These are phyloP conservation scores for Palythoa grandiflora DNA, from an alignment of 92 coral and sea anemone species.

Conservation along the genomic window DNA sequence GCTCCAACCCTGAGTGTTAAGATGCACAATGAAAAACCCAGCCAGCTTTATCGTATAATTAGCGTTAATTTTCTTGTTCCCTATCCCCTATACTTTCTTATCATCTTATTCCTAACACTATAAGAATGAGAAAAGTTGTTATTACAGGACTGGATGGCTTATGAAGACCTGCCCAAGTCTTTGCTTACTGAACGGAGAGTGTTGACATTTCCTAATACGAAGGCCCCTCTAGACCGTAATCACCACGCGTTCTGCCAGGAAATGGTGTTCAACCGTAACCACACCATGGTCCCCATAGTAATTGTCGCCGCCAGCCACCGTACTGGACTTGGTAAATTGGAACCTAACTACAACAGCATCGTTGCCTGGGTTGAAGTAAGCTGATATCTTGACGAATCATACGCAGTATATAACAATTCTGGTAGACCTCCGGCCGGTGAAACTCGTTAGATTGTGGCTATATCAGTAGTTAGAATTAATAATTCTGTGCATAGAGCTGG, in stretches of 20 bases:
- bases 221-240: conserved; percentile 38
- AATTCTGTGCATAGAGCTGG: too few species aligned
- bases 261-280: conserved; percentile 49
- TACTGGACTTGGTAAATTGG: conserved; percentile 53
- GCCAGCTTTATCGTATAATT: too few species aligned
- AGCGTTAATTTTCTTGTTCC: too few species aligned
- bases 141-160: conserved; percentile 73
- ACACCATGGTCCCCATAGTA: conserved; percentile 71
- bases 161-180: conserved; percentile 47
- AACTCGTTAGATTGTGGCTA: too few species aligned
- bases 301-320: conserved; percentile 75
- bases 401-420: not conserved
- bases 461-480: too few species aligned
- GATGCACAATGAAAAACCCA: too few species aligned
- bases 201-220: conserved; percentile 57
- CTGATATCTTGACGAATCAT: not conserved
- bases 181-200: conserved; percentile 44
- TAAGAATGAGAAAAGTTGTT: not conserved
- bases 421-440: too few species aligned
- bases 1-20: too few species aligned
- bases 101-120: too few species aligned
- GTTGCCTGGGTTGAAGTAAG: conserved; percentile 80
- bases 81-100: too few species aligned
- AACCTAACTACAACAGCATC: conserved; percentile 75
- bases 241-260: conserved; percentile 74